Conservation (phyloP, 2,797 vertebrate species). For the Peromyscus attwateri region DNA sequence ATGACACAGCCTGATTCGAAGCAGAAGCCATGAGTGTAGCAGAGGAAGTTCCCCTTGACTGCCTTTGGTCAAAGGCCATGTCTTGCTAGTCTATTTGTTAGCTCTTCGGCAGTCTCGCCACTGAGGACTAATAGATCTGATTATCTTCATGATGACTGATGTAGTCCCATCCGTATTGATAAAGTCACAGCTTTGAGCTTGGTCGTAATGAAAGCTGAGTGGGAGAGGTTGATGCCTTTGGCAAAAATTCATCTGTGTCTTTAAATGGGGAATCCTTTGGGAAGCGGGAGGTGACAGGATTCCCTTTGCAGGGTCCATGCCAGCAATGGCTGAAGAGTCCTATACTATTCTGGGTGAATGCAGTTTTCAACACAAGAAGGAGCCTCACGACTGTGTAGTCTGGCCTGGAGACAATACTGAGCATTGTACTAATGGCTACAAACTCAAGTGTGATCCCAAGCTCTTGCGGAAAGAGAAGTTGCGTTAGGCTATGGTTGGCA, state of each 20-base stretch:
- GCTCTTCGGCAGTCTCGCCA: slow-evolving; percentile 63
- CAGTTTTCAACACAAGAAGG: not conserved
- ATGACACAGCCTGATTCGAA: not conserved
- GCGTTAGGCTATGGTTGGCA: not conserved
- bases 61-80: slow-evolving; percentile 74
- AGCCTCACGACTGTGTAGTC: not conserved
- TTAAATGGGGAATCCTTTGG: slow-evolving; percentile 42
- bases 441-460: not conserved
- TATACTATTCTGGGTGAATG: not conserved
- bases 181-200: slow-evolving; percentile 59
- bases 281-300: not conserved
- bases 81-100: slow-evolving; percentile 68
- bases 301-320: not conserved
- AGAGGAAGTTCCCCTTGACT: slow-evolving; percentile 53
- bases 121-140: slow-evolving; percentile 66
- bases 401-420: not conserved
- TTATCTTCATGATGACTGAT: slow-evolving; percentile 64
- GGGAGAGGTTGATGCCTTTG: slow-evolving; percentile 35
- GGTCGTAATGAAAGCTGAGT: slow-evolving; percentile 63
- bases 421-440: not conserved
- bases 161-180: slow-evolving; percentile 67
- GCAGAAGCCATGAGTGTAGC: slow-evolving; percentile 3
- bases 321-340: not conserved
- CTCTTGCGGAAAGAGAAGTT: not conserved
- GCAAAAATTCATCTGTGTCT: slow-evolving; percentile 58